Evolutionary conservation across 2,888 invertebrate genomes (phyloP), one percentile per base, ranked within the genome.

Genomic region (Griposia aprilina): DNA sequence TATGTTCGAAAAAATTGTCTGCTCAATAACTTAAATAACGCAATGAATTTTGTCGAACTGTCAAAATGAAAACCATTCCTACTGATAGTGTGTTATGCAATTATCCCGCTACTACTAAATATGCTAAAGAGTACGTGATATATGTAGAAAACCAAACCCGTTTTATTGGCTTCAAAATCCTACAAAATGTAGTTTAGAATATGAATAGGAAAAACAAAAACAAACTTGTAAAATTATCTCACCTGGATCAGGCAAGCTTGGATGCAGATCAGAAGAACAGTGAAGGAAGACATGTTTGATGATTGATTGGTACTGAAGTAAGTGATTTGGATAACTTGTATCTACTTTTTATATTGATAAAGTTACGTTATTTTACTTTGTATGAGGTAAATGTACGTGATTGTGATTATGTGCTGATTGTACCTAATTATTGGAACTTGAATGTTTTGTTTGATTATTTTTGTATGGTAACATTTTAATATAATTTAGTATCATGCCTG

Each of bases 241-340:
- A 93, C 93, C 88, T 93, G 92, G 70, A 91, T 81, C 71, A 92
- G 85, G 83, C 89, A 91, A 86, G 90, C 91, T 82, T 92, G 92
- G 78, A 89, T 76, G 87, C 91, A 92, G 76, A 93, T 68, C 30
- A 92, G 62, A 7, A 93, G 69, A 65, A 92, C 79, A 67, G 89
- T 81, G 78, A 90, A 90, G 74, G 91, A 78, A 80, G 88, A 86
- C 91, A 92, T 92, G 77, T 88, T 89, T 41, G 1, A 50, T 73
- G 74, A 15, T 66, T 81, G 55, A 48, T 67, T 48, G 65, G 30
- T 66, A 75, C 6, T 57, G 23, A 50, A 52, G 41, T 66, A 59
- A 79, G 52, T 65, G 80, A 75, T n/a, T 41, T 59, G 0, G 4
- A 68, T 13, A 41, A 57, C 6, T 30, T 48, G 23, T 52, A 48